Base-by-base conservation (phyloP, 2,797 vertebrate species). In the Momotus momota region DNA sequence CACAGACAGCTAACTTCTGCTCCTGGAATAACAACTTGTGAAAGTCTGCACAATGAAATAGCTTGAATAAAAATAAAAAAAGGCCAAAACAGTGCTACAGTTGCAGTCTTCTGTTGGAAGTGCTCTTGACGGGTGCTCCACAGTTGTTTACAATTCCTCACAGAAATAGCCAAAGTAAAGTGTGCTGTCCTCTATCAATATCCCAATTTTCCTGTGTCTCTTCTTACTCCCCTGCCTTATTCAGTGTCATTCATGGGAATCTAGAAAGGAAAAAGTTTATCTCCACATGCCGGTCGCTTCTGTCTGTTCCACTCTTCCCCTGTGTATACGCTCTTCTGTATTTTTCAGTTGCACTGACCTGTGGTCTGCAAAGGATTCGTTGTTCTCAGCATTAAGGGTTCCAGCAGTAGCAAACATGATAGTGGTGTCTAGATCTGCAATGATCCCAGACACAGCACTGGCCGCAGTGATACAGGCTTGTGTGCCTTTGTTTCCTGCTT, bases 361-460 rank as follows among this genome's bases (percentile, higher is more conserved):
- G 98, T 99, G 99, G 95, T 99, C 99, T 27, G 99, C 99, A 14
- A 99, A 99, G 6, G 99, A 99, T 97, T 99, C 99, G 0, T 99
- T 99, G 85, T 99, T 99, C 96, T 99, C 99, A 0, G 99, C 98
- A 17, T 99, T 99, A 60, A 99, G 98, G 0, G 99, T 99, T 87
- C 99, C 99, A 13, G 99, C 99, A 4, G 99, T 99, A 40, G 99
- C 99, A 67, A 99, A 99, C 99, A 99, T 99, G 97, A 99, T 99
- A 81, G 99, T 99, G 77, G 99, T 99, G 97, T 99, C 99, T 94
- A 99, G 98, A 97, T 99, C 99, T 12, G 99, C 99, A 15, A 99
- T 99, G 97, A 99, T 99, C 71, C 99, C 99, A 4, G 99, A 99
- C 79, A 99, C 99, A 0, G 99, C 99, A 21, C 99, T 98, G 90